A percentile compares a stretch with the other conserved stretches of the same genome.
Evolutionary conservation across 1,140 invertebrate genomes (phyloP).

Genomic region (Drosophila persimilis): DNA sequence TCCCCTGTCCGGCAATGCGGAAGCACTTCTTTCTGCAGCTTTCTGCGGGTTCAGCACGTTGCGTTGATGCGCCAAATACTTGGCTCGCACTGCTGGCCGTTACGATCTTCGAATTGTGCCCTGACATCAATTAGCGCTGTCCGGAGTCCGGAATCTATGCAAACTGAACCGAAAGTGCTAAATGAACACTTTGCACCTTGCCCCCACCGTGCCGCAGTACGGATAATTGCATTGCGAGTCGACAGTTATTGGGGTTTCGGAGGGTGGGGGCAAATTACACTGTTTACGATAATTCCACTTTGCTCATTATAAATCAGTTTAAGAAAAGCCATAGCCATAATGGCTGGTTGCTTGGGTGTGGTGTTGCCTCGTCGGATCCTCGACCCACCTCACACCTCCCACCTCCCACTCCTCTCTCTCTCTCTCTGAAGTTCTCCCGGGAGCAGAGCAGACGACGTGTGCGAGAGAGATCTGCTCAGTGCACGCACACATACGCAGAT

Average conservation of each 20-base stretch:
- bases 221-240: slow-evolving; percentile 12
- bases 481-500: slow-evolving; percentile 35
- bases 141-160: background rate
- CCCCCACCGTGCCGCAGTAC: slow-evolving; percentile 4
- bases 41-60: slow-evolving; percentile 36
- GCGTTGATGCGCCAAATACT: slow-evolving; percentile 38
- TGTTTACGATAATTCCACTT: no score
- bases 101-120: slow-evolving; percentile 8
- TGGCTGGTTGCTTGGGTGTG: no score
- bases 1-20: slow-evolving; percentile 32
- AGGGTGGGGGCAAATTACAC: no score
- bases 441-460: background rate
- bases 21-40: slow-evolving; percentile 45
- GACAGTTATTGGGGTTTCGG: background rate
- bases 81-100: slow-evolving; percentile 2
- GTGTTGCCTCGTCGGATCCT: no score
- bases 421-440: slow-evolving; percentile 3
- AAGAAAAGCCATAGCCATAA: no score
- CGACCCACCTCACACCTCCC: no score
- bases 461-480: slow-evolving; percentile 14
- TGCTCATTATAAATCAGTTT: no score
- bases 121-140: slow-evolving; percentile 32
- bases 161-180: slow-evolving; percentile 15
- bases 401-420: background rate
- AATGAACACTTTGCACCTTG: slow-evolving; percentile 36